Evolutionary conservation across 2,113 vertebrate species (phyloP), one percentile per base, ranked within the genome.

Genomic region (Trogon melanurus): DNA sequence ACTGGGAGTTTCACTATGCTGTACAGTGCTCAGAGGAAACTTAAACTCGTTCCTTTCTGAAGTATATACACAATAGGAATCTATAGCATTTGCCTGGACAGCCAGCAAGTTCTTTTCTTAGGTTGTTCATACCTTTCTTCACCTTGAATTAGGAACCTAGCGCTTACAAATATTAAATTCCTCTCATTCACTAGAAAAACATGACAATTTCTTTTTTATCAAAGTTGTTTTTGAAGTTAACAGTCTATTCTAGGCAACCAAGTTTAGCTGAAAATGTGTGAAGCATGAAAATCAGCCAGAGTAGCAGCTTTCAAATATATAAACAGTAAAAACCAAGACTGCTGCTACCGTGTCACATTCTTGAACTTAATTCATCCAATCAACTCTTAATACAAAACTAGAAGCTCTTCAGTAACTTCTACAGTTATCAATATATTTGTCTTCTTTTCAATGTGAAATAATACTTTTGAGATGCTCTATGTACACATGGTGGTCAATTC

Each of bases 391-490:
- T 99, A 99, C 97, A 99, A 99, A 99, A 99, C 99, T 99, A 99
- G 97, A 98, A 98, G 98, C 98, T 99, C 98, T 98, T 98, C 98
- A 96, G 90, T 98, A 99, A 98, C 98, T 98, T 98, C 98, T 98
- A 98, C 96, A 98, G 97, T 98, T 98, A 98, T 98, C 97, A 98
- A 98, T 98, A 97, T 98, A 98, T 97, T 98, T 98, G 97, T 99
- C 97, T 95, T 99, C 98, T 99, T 99, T 99, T 99, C 99, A 99
- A 99, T 99, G 99, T 99, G 99, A 99, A 99, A 99, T 99, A 99
- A 99, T 99, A 99, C 98, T 99, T 98, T 41, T 97, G 98, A 98
- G 98, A 98, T 99, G 98, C 99, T 97, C 97, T 99, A 99, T 99
- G 98, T 99, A 99, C 98, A 99, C 89, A 98, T 98, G 97, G 98